phyloP scores from a whole-genome alignment of 2,113 vertebrate species.

The Cheilinus undulatus region DNA sequence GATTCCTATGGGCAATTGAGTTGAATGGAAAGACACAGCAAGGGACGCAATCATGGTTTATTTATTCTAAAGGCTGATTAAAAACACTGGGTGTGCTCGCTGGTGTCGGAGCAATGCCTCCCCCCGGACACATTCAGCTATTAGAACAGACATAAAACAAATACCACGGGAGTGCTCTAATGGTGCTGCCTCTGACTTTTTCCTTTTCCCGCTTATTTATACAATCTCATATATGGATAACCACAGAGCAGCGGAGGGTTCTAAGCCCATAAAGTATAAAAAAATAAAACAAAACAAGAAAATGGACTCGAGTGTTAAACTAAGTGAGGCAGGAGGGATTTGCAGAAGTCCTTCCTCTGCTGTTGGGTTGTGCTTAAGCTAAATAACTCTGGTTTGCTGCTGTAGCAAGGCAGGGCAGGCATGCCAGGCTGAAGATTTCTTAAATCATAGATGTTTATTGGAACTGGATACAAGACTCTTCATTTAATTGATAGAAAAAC shows the following conservation, averaged over 20 bases:
- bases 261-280: neutral
- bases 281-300: neutral
- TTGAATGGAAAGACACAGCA: slow-evolving; percentile 30
- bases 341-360: neutral
- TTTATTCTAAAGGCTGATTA: slow-evolving; percentile 67
- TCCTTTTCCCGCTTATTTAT: slow-evolving; percentile 18
- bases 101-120: slow-evolving; percentile 2
- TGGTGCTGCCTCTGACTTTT: slow-evolving; percentile 20
- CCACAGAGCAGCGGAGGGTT: slow-evolving; percentile 2
- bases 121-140: slow-evolving; percentile 41
- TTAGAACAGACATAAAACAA: slow-evolving; percentile 45
- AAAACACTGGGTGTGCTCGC: slow-evolving; percentile 39
- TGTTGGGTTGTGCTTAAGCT: neutral
- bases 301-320: neutral
- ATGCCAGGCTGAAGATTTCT: neutral
- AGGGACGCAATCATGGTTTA: slow-evolving; percentile 44
- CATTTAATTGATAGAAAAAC: neutral
- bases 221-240: slow-evolving; percentile 28
- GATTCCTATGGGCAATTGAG: slow-evolving; percentile 41
- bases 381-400: neutral
- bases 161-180: slow-evolving; percentile 9
- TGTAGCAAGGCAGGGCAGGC: neutral
- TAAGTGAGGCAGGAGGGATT: neutral
- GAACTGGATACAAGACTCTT: neutral
- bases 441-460: neutral